Evolutionary conservation across 2,113 vertebrate genomes (phyloP), one percentile per base, ranked within the genome.

Genomic region (Rhabdomys dilectus): DNA sequence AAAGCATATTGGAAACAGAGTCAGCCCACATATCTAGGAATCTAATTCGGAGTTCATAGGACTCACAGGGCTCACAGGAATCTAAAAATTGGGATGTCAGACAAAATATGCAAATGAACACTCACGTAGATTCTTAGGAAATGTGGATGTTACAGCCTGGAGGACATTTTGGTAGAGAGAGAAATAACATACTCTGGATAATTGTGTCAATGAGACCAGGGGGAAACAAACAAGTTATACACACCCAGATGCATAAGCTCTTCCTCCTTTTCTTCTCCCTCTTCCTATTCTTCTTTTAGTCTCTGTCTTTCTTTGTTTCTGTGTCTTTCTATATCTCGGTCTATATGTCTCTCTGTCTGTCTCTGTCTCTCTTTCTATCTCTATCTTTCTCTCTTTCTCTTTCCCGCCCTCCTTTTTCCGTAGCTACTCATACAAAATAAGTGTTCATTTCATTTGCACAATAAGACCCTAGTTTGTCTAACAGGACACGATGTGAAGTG

Each of bases 381-480:
- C 4, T 80, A 16, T 36, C 77, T 78, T 45, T 1, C 26, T 42
- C 72, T 53, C 19, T 81, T 12, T n/a, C n/a, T n/a, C n/a, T n/a
- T n/a, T n/a, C n/a, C n/a, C n/a, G n/a, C n/a, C n/a, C n/a, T n/a
- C n/a, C n/a, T n/a, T n/a, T 58, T 95, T 36, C 4, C 48, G 88
- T n/a, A 73, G 45, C 17, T 7, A 48, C 36, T 84, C 11, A 45
- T 82, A 62, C 19, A 66, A 51, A 45, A 29, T 39, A 68, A 17
- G 29, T 12, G 8, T 75, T 97, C 85, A 82, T 93, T 96, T 91
- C 51, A 72, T 72, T 94, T 94, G 45, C 2, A 88, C 31, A 70
- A 78, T 82, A 95, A 91, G 96, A 90, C 84, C 26, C n/a, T 45
- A 72, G 17, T 92, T 88, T 93, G 22, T 26, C 77, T 86, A 42